These are phyloP conservation scores for Crotalus horridus DNA, from an alignment of 2,113 vertebrate genomes.

Conservation along the genomic window DNA sequence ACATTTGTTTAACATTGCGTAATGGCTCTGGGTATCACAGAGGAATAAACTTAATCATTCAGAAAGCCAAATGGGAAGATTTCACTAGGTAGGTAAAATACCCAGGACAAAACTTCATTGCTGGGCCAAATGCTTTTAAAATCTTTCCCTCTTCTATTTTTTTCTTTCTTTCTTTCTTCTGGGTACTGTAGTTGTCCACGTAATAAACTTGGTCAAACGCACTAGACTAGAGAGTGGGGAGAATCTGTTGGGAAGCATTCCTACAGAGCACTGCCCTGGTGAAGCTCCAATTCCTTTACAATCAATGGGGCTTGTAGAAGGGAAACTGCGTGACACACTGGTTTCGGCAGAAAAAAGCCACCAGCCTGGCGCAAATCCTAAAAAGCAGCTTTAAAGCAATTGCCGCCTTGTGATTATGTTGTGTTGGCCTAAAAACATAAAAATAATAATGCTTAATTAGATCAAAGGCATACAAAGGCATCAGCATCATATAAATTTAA, in stretches of 20 bases:
- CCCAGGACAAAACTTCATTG: neutral
- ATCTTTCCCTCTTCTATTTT: neutral
- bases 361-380: neutral
- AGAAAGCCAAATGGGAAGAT: conserved; percentile 22
- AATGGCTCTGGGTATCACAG: conserved; percentile 26
- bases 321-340: neutral
- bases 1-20: conserved; percentile 11
- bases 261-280: neutral
- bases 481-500: neutral
- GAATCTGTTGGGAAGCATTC: neutral
- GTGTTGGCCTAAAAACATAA: neutral
- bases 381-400: neutral
- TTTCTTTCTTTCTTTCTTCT: neutral
- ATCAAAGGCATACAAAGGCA: neutral
- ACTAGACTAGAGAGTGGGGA: neutral
- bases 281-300: neutral
- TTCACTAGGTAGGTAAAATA: neutral
- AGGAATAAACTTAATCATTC: conserved; percentile 35
- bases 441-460: neutral
- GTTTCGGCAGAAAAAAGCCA: neutral
- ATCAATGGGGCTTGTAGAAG: neutral
- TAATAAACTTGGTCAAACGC: neutral
- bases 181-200: neutral
- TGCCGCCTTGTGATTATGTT: neutral
- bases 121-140: conserved; percentile 2